Base-by-base conservation (phyloP, 2,113 vertebrate genomes). In the Garra rufa region DNA sequence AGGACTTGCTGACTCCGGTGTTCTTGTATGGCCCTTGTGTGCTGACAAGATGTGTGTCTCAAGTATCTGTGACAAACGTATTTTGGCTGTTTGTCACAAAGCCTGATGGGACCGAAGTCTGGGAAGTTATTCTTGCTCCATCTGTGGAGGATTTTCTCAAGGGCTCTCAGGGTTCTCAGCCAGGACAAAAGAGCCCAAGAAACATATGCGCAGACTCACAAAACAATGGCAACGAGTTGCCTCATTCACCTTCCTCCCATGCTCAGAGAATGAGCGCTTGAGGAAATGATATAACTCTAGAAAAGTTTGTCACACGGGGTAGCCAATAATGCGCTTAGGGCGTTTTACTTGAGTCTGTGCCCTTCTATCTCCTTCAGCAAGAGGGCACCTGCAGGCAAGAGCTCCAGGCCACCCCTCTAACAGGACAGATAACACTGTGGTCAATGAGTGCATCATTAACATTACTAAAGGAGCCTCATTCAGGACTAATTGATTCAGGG, bases 401-500 rank as follows among this genome's bases (percentile, higher is more conserved):
- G 76, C 34, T 77, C 34, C 70, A 55, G 76, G 81, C 75, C 82
- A 65, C n/a, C 55, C 70, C 75, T 88, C 76, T 69, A 83, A 71
- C 76, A 81, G 57, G 41, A 81, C 84, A 84, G 84, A 86, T 84
- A 86, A 82, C 76, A 84, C 84, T 71, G 63, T 85, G 87, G 78
- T 81, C 82, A 84, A 82, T 83, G 71, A 88, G 84, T 83, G 10
- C 55, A 21, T 17, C 82, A 86, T 88, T 86, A 84, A 59, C 87
- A 88, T 88, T 83, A 88, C 81, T 86, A 88, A 81, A 83, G 84
- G 19, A 61, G 24, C 17, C 71, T 86, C 82, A 86, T 88, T 86
- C 81, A 86, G 76, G 76, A 76, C 87, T 86, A 88, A 88, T 88
- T 88, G 84, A 86, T 88, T 85, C 84, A 81, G 87, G 70, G 24